phyloP scores from a whole-genome alignment of 2,888 invertebrate species.

The Cylloceria caligata region DNA sequence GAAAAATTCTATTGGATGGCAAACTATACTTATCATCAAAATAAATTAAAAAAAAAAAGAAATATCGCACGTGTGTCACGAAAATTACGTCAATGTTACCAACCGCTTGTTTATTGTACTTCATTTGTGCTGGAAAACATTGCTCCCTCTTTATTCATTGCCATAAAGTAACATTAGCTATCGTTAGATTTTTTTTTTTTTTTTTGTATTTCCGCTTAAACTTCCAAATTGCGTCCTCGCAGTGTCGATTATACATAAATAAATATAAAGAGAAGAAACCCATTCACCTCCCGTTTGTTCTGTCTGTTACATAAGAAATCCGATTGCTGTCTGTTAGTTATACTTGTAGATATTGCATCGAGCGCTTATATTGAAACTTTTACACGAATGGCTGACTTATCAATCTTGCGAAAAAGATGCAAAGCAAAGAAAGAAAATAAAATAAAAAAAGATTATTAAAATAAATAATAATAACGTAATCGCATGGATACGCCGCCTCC shows the following conservation, averaged over 20 bases:
- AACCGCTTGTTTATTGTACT: conserved; percentile 7
- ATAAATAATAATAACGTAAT: conserved; percentile 61
- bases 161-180: conserved; percentile 1
- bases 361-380: conserved; percentile 74
- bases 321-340: conserved; percentile 59
- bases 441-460: conserved; percentile 49
- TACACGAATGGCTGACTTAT: conserved; percentile 73
- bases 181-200: neutral
- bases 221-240: conserved; percentile 57
- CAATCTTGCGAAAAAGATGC: conserved; percentile 41
- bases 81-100: conserved; percentile 35
- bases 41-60: conserved; percentile 42
- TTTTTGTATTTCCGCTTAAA: neutral
- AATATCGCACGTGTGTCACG: conserved; percentile 35
- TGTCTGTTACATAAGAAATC: conserved; percentile 56
- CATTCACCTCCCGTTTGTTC: conserved; percentile 43
- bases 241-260: conserved; percentile 35
- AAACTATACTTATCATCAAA: conserved; percentile 23
- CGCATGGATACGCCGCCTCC: conserved; percentile 53
- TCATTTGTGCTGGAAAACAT: conserved; percentile 22
- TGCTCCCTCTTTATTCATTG: neutral
- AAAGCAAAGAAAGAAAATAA: conserved; percentile 56
- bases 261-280: conserved; percentile 30
- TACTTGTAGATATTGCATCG: conserved; percentile 69
- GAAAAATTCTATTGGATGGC: conserved; percentile 30